Evolutionary conservation across 2,797 vertebrate genomes (phyloP).

Genomic region (Bradypodion pumilum): DNA sequence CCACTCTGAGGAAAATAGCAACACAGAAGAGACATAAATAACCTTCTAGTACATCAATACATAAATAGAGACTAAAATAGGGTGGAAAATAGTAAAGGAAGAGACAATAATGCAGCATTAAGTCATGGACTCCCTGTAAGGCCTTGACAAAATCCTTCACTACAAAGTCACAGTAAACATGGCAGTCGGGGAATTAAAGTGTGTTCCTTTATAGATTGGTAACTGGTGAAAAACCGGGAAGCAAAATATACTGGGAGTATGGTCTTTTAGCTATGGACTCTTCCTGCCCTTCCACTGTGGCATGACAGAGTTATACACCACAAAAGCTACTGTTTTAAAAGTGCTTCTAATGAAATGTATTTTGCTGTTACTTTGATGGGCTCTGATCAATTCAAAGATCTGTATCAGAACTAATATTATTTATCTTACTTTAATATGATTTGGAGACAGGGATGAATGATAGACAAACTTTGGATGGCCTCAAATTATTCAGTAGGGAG

Average conservation of each 20-base stretch:
- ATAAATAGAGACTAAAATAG: not conserved
- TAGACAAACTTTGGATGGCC: not conserved
- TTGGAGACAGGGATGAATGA: not conserved
- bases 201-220: not conserved
- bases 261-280: no score
- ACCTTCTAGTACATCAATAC: slow-evolving; percentile 11
- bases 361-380: no score
- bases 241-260: not conserved
- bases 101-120: not conserved
- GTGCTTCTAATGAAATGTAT: no score
- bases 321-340: no score
- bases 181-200: not conserved
- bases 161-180: not conserved
- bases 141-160: not conserved
- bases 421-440: not conserved
- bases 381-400: not conserved
- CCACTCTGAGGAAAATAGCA: not conserved
- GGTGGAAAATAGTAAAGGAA: slow-evolving; percentile 17
- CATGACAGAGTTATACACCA: no score
- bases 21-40: not conserved
- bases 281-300: no score
- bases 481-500: not conserved
- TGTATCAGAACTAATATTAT: not conserved
- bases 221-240: not conserved
- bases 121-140: not conserved